Evolutionary conservation across 64 coral and sea anemone species (phyloP), one percentile per base, ranked within the genome.

Genomic region (Montipora foliosa): DNA sequence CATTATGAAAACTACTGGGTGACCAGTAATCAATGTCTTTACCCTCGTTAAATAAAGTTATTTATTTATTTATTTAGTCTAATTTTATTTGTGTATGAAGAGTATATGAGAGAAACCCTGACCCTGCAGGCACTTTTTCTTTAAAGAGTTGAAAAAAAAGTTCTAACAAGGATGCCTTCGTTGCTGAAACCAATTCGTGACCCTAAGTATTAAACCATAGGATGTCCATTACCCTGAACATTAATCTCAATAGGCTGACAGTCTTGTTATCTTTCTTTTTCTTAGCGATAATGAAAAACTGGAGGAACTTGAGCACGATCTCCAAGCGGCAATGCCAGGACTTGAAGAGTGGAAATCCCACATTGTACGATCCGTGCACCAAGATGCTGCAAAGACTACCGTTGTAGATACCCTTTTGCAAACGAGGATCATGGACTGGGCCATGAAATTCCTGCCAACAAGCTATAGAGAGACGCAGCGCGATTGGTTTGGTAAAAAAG

Each of bases 401-500:
- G 61, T 37, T 62, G 53, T 17, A 3, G 9, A 52, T 20, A 19
- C 37, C 76, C 76, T 78, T 44, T 8, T 21, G 37, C 76, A 6
- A 47, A 44, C 29, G 4, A 3, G 0, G 8, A 84, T 62, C n/a
- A 84, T 84, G 64, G 81, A 84, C 48, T 84, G 81, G 81, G 57
- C 81, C 20, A 64, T 84, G 53, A 84, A 84, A 8, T 84, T 84
- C 16, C 64, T 84, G 14, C 53, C 55, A 37, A 69, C 44, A 61
- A 84, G 81, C 55, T 84, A 44, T 47, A 83, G 80, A 67, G 52
- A 83, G 61, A 83, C 80, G 21, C 80, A 83, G 80, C 53, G 80
- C 24, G 52, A 81, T 61, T 81, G 79, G 48, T 81, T 81, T 29
- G 79, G 79, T 21, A 81, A 81, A 61, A 81, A 81, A 7, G 79